Percentiles rank a stretch among this genome's conserved stretches.
These are phyloP conservation scores for Gopherus evgoodei DNA, from an alignment of 2,113 vertebrate species.

Conservation along the genomic window DNA sequence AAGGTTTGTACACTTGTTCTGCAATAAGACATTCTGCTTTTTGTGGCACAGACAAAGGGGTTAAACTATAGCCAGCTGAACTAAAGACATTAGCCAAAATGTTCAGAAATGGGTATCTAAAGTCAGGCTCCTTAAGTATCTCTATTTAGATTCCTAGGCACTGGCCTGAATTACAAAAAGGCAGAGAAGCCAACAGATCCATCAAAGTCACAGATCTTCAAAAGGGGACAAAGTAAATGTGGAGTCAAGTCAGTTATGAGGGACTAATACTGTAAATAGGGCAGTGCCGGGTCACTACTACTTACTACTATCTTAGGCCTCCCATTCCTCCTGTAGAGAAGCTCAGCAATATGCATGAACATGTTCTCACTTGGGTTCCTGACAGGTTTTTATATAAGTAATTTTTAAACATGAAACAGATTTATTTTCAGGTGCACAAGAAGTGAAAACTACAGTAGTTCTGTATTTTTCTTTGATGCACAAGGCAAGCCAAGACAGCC, in stretches of 20 bases:
- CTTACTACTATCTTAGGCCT: background rate
- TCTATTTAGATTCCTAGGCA: background rate
- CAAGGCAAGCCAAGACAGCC: background rate
- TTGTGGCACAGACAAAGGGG: background rate
- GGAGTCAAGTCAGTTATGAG: background rate
- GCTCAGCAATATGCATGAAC: background rate
- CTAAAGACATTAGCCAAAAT: background rate
- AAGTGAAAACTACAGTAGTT: background rate
- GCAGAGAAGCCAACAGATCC: background rate
- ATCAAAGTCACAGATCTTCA: background rate
- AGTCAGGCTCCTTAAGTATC: background rate
- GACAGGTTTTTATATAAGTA: background rate
- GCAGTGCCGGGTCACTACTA: background rate
- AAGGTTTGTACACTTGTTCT: conserved; percentile 85
- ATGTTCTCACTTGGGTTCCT: background rate
- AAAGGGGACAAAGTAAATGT: background rate
- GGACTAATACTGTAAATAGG: background rate
- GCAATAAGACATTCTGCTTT: background rate
- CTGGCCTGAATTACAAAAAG: background rate
- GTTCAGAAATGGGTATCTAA: background rate
- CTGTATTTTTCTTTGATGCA: background rate
- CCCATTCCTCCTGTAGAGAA: background rate
- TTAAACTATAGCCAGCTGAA: background rate
- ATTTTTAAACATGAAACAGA: conserved; percentile 18
- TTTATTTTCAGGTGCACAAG: conserved; percentile 7